Evolutionary conservation across 2,888 invertebrate species (phyloP), one percentile per base, ranked within the genome.

Genomic region (Tinea pellionella): DNA sequence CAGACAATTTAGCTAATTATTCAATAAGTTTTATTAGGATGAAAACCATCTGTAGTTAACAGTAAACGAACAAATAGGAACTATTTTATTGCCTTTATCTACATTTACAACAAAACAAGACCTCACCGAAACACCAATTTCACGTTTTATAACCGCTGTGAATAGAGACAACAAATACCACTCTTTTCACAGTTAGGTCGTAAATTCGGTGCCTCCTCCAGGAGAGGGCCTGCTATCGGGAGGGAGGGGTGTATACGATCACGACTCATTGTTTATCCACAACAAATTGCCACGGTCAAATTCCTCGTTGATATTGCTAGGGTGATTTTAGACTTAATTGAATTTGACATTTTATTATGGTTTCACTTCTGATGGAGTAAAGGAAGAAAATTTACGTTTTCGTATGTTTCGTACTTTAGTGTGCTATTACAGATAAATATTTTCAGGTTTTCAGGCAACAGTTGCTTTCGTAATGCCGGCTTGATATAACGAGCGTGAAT

Each of bases 251-350:
- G 80, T 74, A 71, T 66, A 68, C 67, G 65, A 73, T 84, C 86
- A 86, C 86, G 86, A 84, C 69, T 73, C 71, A 78, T 79, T 84
- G 82, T 84, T 83, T 82, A 81, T 80, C 75, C 75, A 77, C 74
- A 77, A 79, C 74, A 79, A 81, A 79, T 77, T 75, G 76, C 77
- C 72, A 71, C 71, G 72, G 76, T 75, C 75, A 72, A 77, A 74
- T 77, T 75, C 73, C 67, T 66, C 69, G 67, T 59, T 41, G 72
- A 77, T 73, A 73, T 19, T 24, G 19, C 12, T 53, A 53, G n/a
- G 47, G 47, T 47, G 47, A 15, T n/a, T 47, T 1, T 16, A 47
- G 3, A 47, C 9, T 15, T 41, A 8, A 4, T 3, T n/a, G 3
- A 41, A 8, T 41, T 6, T 12, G 41, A 41, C 41, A 41, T 3